phyloP scores from a whole-genome alignment of 1,140 invertebrate genomes.

The Heterodera schachtii region DNA sequence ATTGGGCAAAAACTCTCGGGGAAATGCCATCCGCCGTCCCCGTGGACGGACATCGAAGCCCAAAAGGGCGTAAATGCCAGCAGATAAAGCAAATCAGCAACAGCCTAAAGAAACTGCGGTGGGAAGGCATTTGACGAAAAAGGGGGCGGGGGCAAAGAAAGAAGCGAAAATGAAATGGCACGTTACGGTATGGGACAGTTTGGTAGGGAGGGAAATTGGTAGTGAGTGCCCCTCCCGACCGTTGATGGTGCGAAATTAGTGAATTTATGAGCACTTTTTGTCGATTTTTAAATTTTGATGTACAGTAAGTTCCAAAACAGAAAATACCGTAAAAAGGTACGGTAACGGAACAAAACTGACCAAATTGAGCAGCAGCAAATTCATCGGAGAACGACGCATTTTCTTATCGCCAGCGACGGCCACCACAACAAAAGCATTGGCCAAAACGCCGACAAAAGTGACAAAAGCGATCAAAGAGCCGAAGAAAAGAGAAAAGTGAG shows the following conservation, averaged over 20 bases:
- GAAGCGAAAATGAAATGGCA: no score
- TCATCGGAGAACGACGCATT: slow-evolving; percentile 29
- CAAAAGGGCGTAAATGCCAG: slow-evolving; percentile 33
- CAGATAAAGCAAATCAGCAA: slow-evolving; percentile 30
- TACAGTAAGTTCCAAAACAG: background rate
- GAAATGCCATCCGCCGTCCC: slow-evolving; percentile 30
- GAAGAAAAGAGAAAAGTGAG: slow-evolving; percentile 21
- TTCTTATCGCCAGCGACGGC: slow-evolving; percentile 21
- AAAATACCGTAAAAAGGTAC: background rate
- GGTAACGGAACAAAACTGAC: background rate
- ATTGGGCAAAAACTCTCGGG: slow-evolving; percentile 23
- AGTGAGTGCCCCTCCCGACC: no score
- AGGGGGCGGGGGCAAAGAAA: no score
- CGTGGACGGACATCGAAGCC: slow-evolving; percentile 26
- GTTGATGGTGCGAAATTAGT: no score
- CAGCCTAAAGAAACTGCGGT: slow-evolving; percentile 1
- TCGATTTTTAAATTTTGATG: no score
- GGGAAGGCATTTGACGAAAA: background rate
- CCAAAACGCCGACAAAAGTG: slow-evolving; percentile 18
- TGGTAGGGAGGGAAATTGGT: no score
- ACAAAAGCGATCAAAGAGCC: slow-evolving; percentile 20
- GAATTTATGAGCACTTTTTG: no score
- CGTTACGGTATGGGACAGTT: no score
- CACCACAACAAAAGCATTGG: slow-evolving; percentile 25
- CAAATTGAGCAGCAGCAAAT: slow-evolving; percentile 31